These are phyloP conservation scores for Danio aesculapii DNA, from an alignment of 2,797 vertebrate genomes.

Conservation along the genomic window DNA sequence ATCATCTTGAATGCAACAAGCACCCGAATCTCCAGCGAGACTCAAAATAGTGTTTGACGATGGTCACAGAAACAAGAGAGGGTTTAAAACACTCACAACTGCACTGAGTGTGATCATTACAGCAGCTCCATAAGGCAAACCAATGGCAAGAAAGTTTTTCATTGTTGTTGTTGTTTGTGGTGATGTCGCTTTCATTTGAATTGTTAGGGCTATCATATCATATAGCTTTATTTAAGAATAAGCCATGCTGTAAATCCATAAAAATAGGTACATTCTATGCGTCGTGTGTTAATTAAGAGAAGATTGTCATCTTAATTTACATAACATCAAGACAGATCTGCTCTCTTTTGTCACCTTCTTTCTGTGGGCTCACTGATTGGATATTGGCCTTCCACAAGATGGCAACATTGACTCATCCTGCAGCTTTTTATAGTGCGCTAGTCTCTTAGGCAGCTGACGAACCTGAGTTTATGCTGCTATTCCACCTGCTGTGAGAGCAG, in stretches of 20 bases:
- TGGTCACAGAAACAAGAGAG: slow-evolving; percentile 78
- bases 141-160: slow-evolving; percentile 69
- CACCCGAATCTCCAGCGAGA: slow-evolving; percentile 79
- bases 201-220: slow-evolving; percentile 69
- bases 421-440: slow-evolving; percentile 18
- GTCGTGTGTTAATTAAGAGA: background rate
- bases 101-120: slow-evolving; percentile 71
- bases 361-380: slow-evolving; percentile 4
- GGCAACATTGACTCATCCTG: slow-evolving; percentile 66
- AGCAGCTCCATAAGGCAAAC: slow-evolving; percentile 71
- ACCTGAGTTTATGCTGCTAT: slow-evolving; percentile 5
- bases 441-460: slow-evolving; percentile 7
- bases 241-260: background rate
- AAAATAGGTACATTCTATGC: background rate
- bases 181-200: slow-evolving; percentile 61
- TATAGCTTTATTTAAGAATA: too few relatives aligned
- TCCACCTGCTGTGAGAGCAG: slow-evolving; percentile 13
- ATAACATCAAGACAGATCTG: background rate
- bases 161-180: too few relatives aligned
- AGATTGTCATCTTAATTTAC: slow-evolving; percentile 9
- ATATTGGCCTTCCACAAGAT: slow-evolving; percentile 63
- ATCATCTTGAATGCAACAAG: slow-evolving; percentile 82
- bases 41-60: slow-evolving; percentile 76
- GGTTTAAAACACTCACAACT: slow-evolving; percentile 70
- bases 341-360: background rate